Conservation (phyloP, 1,140 invertebrate species). For the Zaprionus lachaisei region DNA sequence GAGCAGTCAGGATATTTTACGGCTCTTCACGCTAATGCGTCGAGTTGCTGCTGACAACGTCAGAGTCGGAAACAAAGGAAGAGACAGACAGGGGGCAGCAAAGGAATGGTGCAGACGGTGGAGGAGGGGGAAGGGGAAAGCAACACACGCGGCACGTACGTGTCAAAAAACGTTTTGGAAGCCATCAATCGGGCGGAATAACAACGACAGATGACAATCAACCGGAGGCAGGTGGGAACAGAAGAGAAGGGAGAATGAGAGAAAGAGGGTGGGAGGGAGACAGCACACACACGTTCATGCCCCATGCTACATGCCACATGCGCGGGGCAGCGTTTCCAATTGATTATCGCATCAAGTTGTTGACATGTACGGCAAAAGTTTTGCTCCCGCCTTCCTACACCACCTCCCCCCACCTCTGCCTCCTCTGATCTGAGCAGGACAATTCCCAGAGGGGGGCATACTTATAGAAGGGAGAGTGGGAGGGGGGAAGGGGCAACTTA, state of each 20-base stretch:
- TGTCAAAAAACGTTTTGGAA: conserved; percentile 58
- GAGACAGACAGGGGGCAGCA: background rate
- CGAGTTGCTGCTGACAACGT: background rate
- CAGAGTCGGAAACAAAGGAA: background rate
- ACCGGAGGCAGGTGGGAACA: conserved; percentile 9
- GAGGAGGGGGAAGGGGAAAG: background rate
- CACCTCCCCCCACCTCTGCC: background rate
- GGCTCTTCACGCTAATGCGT: conserved; percentile 8
- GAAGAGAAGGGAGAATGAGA: background rate
- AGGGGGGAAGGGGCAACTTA: background rate
- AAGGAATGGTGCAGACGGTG: background rate
- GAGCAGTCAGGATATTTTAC: background rate
- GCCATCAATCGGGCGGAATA: conserved; percentile 57
- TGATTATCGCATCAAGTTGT: conserved; percentile 54
- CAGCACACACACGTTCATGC: background rate
- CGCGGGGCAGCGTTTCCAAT: conserved; percentile 34
- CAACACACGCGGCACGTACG: conserved; percentile 44
- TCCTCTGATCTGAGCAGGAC: background rate
- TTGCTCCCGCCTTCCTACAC: background rate
- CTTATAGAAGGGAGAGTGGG: conserved; percentile 3
- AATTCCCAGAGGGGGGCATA: conserved; percentile 24
- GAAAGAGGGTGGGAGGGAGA: background rate
- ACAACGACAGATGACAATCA: conserved; percentile 52
- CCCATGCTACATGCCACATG: background rate
- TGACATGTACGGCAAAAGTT: conserved; percentile 43